Percentiles rank a stretch among this genome's conserved stretches.
These are phyloP conservation scores for Stictocephala bisonia DNA, from an alignment of 2,888 invertebrate species.

Conservation along the genomic window DNA sequence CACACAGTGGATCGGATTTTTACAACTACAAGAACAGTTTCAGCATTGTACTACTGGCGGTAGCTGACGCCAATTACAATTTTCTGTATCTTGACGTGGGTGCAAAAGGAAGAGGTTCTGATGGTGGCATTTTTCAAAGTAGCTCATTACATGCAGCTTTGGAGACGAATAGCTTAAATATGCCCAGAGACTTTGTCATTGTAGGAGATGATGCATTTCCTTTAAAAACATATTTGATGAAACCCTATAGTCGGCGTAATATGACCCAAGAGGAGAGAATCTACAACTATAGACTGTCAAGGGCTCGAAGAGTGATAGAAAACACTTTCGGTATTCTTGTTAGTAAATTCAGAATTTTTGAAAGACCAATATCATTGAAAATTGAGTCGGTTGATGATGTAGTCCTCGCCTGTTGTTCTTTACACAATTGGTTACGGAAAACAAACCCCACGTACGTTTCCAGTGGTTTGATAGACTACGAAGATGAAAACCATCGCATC, in stretches of 20 bases:
- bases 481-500: background rate
- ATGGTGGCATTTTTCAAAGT: slow-evolving; percentile 32
- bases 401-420: slow-evolving; percentile 35
- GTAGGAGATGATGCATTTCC: slow-evolving; percentile 46
- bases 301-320: slow-evolving; percentile 40
- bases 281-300: slow-evolving; percentile 42
- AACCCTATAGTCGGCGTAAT: slow-evolving; percentile 40
- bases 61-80: background rate
- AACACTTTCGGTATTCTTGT: slow-evolving; percentile 43
- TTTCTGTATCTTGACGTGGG: slow-evolving; percentile 38
- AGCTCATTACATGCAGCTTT: slow-evolving; percentile 42
- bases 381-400: slow-evolving; percentile 18
- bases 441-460: no score
- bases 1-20: slow-evolving; percentile 21
- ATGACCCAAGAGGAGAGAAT: slow-evolving; percentile 40
- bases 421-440: slow-evolving; percentile 43
- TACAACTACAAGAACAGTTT: slow-evolving; percentile 29
- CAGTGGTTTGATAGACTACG: background rate
- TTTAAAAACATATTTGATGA: slow-evolving; percentile 15
- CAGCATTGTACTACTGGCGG: slow-evolving; percentile 15
- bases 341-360: slow-evolving; percentile 33
- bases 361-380: slow-evolving; percentile 31
- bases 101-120: slow-evolving; percentile 35
- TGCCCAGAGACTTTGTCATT: slow-evolving; percentile 41
- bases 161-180: slow-evolving; percentile 35